Evolutionary conservation across 2,888 invertebrate species (phyloP).

Genomic region (Ashinkailepas kermadecensis): DNA sequence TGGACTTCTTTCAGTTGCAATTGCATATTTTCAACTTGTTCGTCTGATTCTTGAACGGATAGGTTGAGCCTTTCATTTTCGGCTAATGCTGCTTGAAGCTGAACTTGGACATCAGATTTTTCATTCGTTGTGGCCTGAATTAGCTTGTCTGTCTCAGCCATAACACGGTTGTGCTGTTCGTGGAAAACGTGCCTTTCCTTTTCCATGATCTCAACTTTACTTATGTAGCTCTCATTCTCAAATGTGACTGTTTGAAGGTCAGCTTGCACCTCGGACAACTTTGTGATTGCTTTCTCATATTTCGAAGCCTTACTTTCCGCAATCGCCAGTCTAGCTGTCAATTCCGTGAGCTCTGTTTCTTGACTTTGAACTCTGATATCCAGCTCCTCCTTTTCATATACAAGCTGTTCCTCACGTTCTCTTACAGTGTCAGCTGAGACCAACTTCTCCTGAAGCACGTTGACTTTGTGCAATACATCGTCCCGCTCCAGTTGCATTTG

Average conservation of each 20-base stretch:
- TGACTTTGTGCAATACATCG: not conserved
- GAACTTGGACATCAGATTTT: not conserved
- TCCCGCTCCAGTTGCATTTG: not conserved
- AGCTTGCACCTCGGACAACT: not conserved
- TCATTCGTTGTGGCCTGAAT: not conserved
- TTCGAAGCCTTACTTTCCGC: not conserved
- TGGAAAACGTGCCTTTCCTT: not conserved
- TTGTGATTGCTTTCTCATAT: not conserved
- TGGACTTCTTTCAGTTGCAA: not conserved
- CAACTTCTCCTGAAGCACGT: conserved; percentile 4
- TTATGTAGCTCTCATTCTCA: not conserved
- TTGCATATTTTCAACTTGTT: not conserved
- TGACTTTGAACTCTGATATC: not conserved
- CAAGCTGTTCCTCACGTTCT: conserved; percentile 5
- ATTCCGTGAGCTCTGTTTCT: not conserved
- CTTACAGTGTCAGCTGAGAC: not conserved
- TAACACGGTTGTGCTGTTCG: not conserved
- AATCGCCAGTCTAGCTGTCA: not conserved
- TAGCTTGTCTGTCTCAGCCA: not conserved
- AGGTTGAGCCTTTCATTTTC: not conserved
- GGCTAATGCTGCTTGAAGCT: not conserved
- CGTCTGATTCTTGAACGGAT: not conserved
- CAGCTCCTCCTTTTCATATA: conserved; percentile 1
- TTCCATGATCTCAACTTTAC: not conserved
- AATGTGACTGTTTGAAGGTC: not conserved